A percentile compares a stretch with the other conserved stretches of the same genome.
These are phyloP conservation scores for Cyprinella venusta DNA, from an alignment of 2,797 vertebrate genomes.

Conservation along the genomic window DNA sequence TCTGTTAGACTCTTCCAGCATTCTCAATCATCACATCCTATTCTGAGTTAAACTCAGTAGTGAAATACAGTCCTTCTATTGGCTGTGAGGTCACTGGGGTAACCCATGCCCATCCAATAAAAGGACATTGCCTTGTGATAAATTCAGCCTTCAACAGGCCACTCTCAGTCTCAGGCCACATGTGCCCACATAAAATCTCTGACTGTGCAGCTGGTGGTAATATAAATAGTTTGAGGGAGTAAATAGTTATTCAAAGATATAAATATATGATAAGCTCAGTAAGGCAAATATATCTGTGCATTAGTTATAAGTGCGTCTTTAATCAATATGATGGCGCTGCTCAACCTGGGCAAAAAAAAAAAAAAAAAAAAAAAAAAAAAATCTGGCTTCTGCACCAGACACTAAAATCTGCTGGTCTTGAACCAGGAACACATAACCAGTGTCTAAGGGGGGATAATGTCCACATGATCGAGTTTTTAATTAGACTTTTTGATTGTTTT, in stretches of 20 bases:
- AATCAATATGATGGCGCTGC: neutral
- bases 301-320: neutral
- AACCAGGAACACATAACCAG: neutral
- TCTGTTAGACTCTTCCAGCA: neutral
- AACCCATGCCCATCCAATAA: slow-evolving; percentile 10
- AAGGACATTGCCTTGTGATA: neutral
- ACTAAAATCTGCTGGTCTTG: neutral
- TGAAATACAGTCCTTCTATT: slow-evolving; percentile 22
- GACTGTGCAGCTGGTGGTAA: slow-evolving; percentile 9
- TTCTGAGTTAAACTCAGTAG: neutral
- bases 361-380: neutral
- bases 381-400: neutral
- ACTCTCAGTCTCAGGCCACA: slow-evolving; percentile 9
- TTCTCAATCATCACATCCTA: slow-evolving; percentile 10
- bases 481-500: neutral
- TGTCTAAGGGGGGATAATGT: neutral
- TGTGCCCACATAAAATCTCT: slow-evolving; percentile 24
- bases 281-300: neutral
- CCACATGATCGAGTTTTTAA: neutral
- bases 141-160: slow-evolving; percentile 28
- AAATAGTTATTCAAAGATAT: neutral
- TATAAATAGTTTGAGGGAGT: neutral
- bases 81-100: slow-evolving; percentile 6
- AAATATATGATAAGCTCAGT: neutral
- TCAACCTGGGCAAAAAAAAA: neutral